A percentile compares a stretch with the other conserved stretches of the same genome.
Evolutionary conservation across 2,113 vertebrate species (phyloP).

Genomic region (Meles meles): DNA sequence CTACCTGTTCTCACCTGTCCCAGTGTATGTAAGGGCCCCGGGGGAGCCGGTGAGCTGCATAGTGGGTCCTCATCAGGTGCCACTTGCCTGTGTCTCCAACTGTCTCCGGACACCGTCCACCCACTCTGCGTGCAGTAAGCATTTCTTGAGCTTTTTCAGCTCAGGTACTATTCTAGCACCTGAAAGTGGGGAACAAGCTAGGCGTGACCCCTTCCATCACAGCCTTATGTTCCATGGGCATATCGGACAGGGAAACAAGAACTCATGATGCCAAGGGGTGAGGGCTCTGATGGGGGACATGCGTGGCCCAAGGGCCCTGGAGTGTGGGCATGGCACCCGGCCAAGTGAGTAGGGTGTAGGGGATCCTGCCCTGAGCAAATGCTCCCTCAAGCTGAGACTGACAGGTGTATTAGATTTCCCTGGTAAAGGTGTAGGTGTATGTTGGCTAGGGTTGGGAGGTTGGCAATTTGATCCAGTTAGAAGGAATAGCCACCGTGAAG

Average conservation of each 20-base stretch:
- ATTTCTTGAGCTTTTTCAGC: too few species aligned
- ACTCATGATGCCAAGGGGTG: rapidly evolving
- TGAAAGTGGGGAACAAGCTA: not conserved
- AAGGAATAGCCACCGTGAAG: not conserved
- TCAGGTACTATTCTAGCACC: not conserved
- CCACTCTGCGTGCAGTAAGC: rapidly evolving
- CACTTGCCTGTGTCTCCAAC: rapidly evolving
- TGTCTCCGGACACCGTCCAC: not conserved
- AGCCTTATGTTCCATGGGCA: not conserved
- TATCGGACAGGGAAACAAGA: not conserved
- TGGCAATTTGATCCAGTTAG: not conserved
- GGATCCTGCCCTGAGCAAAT: not conserved
- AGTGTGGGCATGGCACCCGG: rapidly evolving
- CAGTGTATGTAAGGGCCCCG: rapidly evolving
- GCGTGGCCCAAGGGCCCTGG: too few species aligned
- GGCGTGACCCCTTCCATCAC: not conserved
- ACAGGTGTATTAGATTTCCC: not conserved
- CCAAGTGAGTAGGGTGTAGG: not conserved
- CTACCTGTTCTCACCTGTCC: not conserved
- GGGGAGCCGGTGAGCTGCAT: not conserved
- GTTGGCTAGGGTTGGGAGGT: rapidly evolving
- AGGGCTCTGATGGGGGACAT: rapidly evolving
- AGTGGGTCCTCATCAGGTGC: not conserved
- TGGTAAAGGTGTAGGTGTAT: not conserved
- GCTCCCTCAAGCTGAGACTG: not conserved